phyloP scores from a whole-genome alignment of 2,888 invertebrate genomes.

The Acanthoscelides obtectus region DNA sequence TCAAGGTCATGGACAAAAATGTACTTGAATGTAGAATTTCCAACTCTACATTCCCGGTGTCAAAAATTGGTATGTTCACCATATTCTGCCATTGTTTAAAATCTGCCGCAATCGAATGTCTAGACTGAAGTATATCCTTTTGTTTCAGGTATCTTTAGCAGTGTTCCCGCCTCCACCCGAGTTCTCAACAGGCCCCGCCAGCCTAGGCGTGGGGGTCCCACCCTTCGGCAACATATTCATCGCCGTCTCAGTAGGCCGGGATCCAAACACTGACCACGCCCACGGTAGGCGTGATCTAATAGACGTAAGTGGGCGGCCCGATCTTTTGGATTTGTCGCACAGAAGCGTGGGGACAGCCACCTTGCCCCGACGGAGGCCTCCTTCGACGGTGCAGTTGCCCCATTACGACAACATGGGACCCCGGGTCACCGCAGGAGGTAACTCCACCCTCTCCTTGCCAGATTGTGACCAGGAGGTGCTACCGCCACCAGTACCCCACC shows the following conservation, averaged over 20 bases:
- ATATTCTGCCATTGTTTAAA: too few species aligned
- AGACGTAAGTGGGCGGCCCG: conserved; percentile 71
- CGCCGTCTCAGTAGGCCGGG: conserved; percentile 74
- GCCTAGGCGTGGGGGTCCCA: conserved; percentile 50
- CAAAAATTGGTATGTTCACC: too few species aligned
- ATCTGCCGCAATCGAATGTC: too few species aligned
- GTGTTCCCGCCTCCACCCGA: conserved; percentile 55
- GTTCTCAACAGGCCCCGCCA: conserved; percentile 53
- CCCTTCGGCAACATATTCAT: conserved; percentile 75
- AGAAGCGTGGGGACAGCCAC: conserved; percentile 48
- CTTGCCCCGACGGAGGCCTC: conserved; percentile 43
- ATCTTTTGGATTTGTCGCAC: conserved; percentile 68
- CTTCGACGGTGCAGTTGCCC: conserved; percentile 28
- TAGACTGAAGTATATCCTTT: neutral
- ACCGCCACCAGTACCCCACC: conserved; percentile 57
- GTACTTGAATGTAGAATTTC: too few species aligned
- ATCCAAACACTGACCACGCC: conserved; percentile 60
- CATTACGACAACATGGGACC: conserved; percentile 88
- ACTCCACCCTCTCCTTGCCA: conserved; percentile 79
- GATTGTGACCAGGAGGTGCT: conserved; percentile 54
- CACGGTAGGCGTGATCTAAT: conserved; percentile 74
- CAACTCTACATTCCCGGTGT: too few species aligned
- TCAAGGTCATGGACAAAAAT: too few species aligned
- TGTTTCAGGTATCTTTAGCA: conserved; percentile 32
- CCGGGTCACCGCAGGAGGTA: conserved; percentile 82